Conservation (phyloP, 2,113 vertebrate genomes). For the Oceanites oceanicus region DNA sequence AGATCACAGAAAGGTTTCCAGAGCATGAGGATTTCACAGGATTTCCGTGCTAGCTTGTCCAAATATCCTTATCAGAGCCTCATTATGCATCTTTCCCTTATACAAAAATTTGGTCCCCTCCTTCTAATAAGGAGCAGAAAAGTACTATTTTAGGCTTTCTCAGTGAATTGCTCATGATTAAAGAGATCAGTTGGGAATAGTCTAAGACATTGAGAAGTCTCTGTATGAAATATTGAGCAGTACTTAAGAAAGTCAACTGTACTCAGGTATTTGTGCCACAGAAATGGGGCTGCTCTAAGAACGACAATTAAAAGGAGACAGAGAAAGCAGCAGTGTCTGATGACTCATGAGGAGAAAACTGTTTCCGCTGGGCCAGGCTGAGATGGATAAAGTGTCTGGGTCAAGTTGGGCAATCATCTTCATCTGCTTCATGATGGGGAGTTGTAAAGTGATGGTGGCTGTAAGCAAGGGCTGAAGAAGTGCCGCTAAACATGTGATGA, state of each 20-base stretch:
- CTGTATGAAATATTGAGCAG: conserved; percentile 19
- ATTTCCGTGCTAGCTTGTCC: neutral
- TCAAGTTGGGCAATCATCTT: neutral
- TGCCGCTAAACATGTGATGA: too few relatives aligned
- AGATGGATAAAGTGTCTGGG: neutral
- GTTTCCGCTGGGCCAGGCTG: neutral
- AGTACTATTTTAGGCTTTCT: neutral
- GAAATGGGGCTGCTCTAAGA: neutral
- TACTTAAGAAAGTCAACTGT: neutral
- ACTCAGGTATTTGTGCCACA: neutral
- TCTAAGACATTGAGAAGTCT: neutral
- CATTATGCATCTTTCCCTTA: neutral
- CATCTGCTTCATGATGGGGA: neutral
- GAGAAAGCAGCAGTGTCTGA: neutral
- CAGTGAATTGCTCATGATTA: neutral
- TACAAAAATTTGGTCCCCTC: neutral
- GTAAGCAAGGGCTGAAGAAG: neutral
- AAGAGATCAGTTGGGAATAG: neutral
- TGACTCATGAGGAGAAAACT: neutral
- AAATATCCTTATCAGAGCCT: neutral
- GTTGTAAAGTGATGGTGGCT: neutral
- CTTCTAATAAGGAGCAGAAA: neutral
- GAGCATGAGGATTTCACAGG: neutral
- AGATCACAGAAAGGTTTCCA: neutral
- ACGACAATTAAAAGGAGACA: neutral